Percentiles rank a stretch among this genome's conserved stretches.
Conservation (phyloP, 1,140 invertebrate genomes). For the Nasonia longicornis region DNA sequence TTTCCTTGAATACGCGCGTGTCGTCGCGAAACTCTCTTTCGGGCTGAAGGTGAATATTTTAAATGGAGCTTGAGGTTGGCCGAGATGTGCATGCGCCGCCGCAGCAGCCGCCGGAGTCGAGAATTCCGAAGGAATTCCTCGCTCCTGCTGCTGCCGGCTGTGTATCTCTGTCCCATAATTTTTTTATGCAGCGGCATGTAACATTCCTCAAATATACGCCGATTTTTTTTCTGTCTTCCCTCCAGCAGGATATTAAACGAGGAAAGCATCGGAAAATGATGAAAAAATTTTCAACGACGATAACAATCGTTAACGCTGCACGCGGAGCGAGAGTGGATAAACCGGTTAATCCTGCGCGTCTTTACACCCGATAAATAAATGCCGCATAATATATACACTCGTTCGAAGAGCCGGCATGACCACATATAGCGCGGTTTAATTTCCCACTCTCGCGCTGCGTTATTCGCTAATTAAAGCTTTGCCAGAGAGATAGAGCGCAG, state of each 20-base stretch:
- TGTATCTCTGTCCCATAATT: slow-evolving; percentile 3
- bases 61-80: not conserved
- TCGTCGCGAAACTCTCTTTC: not conserved
- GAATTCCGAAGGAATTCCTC: slow-evolving; percentile 5
- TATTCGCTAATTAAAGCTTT: slow-evolving; percentile 28
- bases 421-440: not conserved
- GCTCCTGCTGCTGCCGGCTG: not conserved
- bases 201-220: not conserved
- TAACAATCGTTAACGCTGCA: not conserved
- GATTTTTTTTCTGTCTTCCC: not conserved
- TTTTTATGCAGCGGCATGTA: not conserved
- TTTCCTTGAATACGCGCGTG: not conserved
- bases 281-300: not conserved
- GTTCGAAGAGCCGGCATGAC: not conserved
- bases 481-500: slow-evolving; percentile 11
- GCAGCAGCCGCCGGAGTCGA: not conserved
- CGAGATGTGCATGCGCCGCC: not conserved
- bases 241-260: not conserved
- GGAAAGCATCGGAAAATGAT: not conserved
- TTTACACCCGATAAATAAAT: not conserved
- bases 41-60: not conserved
- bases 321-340: too few relatives aligned
- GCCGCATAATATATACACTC: not conserved
- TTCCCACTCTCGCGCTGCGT: not conserved
- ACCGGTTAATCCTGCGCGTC: not conserved